Base-by-base conservation (phyloP, 2,113 vertebrate species). In the Charadrius vociferus region DNA sequence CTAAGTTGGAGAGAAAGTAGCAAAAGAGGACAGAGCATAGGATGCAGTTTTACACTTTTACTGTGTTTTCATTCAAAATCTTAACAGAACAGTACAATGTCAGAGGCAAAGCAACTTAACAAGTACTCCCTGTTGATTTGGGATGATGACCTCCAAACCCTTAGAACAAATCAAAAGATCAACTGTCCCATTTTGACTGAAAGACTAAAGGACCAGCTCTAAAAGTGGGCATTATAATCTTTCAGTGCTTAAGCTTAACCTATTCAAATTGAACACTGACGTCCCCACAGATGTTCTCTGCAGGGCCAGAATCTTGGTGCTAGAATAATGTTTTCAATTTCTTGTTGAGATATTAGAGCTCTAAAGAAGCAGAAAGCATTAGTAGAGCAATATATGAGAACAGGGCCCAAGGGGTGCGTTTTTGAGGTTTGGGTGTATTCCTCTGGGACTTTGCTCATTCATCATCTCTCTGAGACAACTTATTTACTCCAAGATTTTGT, bases 41-140 rank as follows among this genome's bases (percentile, higher is more conserved):
- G 29, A 58, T 70, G 18, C 9, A 58, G 20, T 84, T 93, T 79
- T 78, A 68, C 27, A 45, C 43, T 96, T 92, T 30, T 13, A 56
- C 12, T 20, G 11, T 58, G 29, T 63, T 90, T 94, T 84, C 27
- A 72, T 74, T 91, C 94, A 67, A 95, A 92, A 88, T 78, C 29
- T 26, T 70, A 90, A 47, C 22, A 81, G 55, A 94, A 71, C 34
- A 61, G 12, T 75, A 56, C 3, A 1, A 81, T 67, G 29, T 91
- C 52, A 93, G 75, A 68, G 32, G 75, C 63, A 94, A 96, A 96
- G 23, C 55, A 87, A 68, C 81, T 94, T 97, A 87, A 84, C 19
- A 55, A 86, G 52, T 62, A 71, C 68, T 78, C 80, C 58, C 66
- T 85, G 78, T 65, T 84, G 85, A 75, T 92, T 72, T 65, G 49